Conservation (phyloP, 1,140 invertebrate species). For the Antheraea mylitta region DNA sequence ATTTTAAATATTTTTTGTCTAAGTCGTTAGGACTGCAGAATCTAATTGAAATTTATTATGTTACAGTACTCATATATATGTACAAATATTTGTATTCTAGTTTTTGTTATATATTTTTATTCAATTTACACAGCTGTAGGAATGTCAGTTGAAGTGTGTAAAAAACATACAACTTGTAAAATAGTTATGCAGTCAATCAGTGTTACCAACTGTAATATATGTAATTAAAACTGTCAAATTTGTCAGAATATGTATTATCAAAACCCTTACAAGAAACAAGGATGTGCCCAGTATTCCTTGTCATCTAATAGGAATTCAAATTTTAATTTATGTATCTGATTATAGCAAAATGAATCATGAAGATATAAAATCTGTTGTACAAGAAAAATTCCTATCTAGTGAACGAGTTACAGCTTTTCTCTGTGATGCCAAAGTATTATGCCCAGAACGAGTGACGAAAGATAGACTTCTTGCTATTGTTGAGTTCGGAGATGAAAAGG, state of each 20-base stretch:
- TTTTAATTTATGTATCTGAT: conserved; percentile 9
- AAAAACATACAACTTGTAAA: no score
- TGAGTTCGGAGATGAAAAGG: conserved; percentile 73
- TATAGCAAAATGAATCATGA: conserved; percentile 69
- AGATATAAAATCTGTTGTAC: conserved; percentile 74
- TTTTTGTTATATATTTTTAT: no score
- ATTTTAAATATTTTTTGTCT: no score
- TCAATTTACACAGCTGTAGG: no score
- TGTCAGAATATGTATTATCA: neutral
- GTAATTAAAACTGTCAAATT: neutral
- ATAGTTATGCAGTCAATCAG: no score
- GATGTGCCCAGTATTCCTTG: neutral
- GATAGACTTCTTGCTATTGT: conserved; percentile 73
- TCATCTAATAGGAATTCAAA: conserved; percentile 24
- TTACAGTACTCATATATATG: no score
- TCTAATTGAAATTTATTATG: no score
- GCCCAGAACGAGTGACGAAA: conserved; percentile 67
- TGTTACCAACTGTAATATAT: no score
- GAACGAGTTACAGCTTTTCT: conserved; percentile 78
- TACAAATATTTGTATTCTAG: no score
- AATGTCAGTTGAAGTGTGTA: no score
- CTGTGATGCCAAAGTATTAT: conserved; percentile 67
- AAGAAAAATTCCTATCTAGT: conserved; percentile 82
- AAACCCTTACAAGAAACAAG: conserved; percentile 6
- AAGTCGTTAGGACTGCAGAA: no score